Percentiles rank a stretch among this genome's conserved stretches.
phyloP scores from a whole-genome alignment of 2,113 vertebrate species.

The Panthera tigris region DNA sequence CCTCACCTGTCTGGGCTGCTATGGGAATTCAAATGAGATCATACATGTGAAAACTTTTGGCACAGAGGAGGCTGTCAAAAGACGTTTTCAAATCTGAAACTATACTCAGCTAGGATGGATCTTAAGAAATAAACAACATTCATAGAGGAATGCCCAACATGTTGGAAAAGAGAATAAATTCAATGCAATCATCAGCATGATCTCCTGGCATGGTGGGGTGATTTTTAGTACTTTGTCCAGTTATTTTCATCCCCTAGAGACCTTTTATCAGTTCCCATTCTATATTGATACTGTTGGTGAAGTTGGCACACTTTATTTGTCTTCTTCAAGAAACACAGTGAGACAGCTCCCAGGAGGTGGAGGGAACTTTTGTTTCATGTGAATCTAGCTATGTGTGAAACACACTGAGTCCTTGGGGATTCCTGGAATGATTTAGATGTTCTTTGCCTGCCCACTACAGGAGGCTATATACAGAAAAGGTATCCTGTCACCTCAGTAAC shows the following conservation, averaged over 20 bases:
- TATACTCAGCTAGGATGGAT: neutral
- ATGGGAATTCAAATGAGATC: neutral
- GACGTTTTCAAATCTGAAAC: neutral
- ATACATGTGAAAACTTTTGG: neutral
- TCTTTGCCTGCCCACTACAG: neutral
- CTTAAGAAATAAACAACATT: neutral
- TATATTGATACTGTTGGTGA: neutral
- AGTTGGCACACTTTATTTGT: neutral
- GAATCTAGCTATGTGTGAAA: neutral
- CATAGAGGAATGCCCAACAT: neutral
- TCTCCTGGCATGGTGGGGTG: neutral
- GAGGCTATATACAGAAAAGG: neutral
- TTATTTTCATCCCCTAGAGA: neutral
- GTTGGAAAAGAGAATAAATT: neutral
- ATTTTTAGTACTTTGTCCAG: neutral
- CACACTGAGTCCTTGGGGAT: neutral
- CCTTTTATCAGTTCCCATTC: neutral
- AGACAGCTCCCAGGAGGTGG: neutral
- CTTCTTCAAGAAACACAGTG: neutral
- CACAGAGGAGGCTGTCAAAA: neutral
- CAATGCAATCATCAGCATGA: neutral
- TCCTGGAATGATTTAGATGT: slow-evolving; percentile 10
- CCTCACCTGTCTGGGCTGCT: neutral
- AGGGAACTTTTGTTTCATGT: slow-evolving; percentile 37
- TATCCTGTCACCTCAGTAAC: neutral